phyloP scores from a whole-genome alignment of 2,797 vertebrate genomes.

The Sciurus vulgaris region DNA sequence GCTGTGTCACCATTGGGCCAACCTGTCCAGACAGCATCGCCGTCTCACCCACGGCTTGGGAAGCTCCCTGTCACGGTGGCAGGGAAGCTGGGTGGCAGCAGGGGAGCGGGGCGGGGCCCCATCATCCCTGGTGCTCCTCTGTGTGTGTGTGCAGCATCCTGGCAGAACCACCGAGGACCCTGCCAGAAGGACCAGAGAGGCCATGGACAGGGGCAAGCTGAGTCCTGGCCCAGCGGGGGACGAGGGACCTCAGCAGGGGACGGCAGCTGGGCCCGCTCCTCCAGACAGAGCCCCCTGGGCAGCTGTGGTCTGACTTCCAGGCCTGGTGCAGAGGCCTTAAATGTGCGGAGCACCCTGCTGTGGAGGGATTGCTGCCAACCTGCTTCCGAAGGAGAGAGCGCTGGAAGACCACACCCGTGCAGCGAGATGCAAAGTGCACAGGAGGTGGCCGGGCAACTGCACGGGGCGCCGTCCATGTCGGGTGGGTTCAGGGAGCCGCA shows the following conservation, averaged over 20 bases:
- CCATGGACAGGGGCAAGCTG: too few relatives aligned
- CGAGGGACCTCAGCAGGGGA: neutral
- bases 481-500: too few relatives aligned
- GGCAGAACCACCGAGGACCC: neutral
- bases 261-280: neutral
- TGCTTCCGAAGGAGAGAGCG: neutral
- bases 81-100: rapidly evolving
- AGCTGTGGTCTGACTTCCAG: neutral
- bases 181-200: neutral
- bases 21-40: rapidly evolving
- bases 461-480: neutral
- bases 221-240: rapidly evolving
- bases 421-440: neutral
- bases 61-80: rapidly evolving
- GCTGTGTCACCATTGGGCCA: neutral
- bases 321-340: too few relatives aligned
- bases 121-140: rapidly evolving
- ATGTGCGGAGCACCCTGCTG: rapidly evolving
- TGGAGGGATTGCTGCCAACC: neutral
- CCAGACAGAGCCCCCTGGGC: rapidly evolving
- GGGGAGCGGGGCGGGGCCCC: too few relatives aligned
- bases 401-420: neutral
- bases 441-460: neutral
- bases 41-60: too few relatives aligned
- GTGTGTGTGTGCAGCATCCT: rapidly evolving